Evolutionary conservation across 2,797 vertebrate genomes (phyloP).

Genomic region (Leuciscus waleckii): DNA sequence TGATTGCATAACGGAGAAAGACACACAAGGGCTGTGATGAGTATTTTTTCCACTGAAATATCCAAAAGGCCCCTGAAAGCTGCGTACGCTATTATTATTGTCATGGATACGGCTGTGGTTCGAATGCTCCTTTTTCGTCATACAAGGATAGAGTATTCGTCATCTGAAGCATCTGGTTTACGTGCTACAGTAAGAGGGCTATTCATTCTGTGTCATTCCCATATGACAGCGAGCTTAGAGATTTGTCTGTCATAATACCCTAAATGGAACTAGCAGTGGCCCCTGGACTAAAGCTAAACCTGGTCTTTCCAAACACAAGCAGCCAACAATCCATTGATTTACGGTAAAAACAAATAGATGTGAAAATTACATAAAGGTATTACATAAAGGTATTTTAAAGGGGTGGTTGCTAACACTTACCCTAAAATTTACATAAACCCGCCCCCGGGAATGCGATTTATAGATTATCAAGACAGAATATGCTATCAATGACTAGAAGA

Average conservation of each 20-base stretch:
- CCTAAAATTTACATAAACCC: too few relatives aligned
- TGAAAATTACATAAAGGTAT: not conserved
- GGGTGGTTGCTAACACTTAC: too few relatives aligned
- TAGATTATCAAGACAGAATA: too few relatives aligned
- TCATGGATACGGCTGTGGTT: not conserved
- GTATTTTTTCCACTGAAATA: not conserved
- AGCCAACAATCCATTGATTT: not conserved
- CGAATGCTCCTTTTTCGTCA: conserved; percentile 22
- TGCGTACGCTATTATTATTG: not conserved
- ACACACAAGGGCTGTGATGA: not conserved
- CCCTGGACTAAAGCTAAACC: not conserved
- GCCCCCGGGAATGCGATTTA: fast-evolving
- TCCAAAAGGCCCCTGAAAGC: not conserved
- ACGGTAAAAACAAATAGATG: not conserved
- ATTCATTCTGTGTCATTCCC: conserved; percentile 26
- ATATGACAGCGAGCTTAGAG: not conserved
- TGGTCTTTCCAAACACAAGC: not conserved
- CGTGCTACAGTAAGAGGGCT: conserved; percentile 20
- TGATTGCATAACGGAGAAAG: not conserved
- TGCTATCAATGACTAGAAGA: too few relatives aligned
- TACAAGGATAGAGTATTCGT: conserved; percentile 28
- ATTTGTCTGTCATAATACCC: conserved; percentile 17
- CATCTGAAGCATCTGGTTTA: conserved; percentile 37
- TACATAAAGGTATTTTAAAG: too few relatives aligned
- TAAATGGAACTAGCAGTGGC: conserved; percentile 25